Evolutionary conservation across 2,797 vertebrate species (phyloP).

Genomic region (Carcharodon carcharias): DNA sequence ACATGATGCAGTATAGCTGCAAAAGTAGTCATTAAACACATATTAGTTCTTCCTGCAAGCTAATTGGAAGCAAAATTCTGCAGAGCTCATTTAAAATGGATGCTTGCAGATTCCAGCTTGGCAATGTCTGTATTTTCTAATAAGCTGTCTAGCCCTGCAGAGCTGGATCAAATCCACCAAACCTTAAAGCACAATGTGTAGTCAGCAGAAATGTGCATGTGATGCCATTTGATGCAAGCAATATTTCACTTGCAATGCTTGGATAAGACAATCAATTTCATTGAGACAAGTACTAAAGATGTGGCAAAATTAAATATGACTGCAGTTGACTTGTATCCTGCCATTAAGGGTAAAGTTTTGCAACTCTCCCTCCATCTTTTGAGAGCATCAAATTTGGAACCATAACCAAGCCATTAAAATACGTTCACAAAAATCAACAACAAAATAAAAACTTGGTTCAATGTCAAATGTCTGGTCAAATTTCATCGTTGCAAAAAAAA

Average conservation of each 20-base stretch:
- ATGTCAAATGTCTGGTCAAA: background rate
- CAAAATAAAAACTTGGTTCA: background rate
- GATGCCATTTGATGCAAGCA: background rate
- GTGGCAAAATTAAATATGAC: background rate
- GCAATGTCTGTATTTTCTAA: background rate
- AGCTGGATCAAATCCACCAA: slow-evolving; percentile 23
- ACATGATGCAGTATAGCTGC: background rate
- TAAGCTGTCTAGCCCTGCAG: background rate
- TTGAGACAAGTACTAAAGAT: background rate
- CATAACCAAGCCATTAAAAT: background rate
- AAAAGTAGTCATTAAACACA: slow-evolving; percentile 4
- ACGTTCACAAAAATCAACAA: background rate
- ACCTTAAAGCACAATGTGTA: background rate
- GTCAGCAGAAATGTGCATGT: background rate
- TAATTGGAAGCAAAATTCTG: slow-evolving; percentile 23
- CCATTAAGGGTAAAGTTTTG: background rate
- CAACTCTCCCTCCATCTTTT: background rate
- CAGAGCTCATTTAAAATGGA: background rate
- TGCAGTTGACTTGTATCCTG: background rate
- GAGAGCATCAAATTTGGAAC: background rate
- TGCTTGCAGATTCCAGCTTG: background rate
- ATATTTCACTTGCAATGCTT: background rate
- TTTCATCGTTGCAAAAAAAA: background rate
- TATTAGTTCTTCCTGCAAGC: background rate
- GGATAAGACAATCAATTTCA: background rate